A percentile compares a stretch with the other conserved stretches of the same genome.
These are phyloP conservation scores for Fistularia commersonii DNA, from an alignment of 2,797 vertebrate genomes.

Conservation along the genomic window DNA sequence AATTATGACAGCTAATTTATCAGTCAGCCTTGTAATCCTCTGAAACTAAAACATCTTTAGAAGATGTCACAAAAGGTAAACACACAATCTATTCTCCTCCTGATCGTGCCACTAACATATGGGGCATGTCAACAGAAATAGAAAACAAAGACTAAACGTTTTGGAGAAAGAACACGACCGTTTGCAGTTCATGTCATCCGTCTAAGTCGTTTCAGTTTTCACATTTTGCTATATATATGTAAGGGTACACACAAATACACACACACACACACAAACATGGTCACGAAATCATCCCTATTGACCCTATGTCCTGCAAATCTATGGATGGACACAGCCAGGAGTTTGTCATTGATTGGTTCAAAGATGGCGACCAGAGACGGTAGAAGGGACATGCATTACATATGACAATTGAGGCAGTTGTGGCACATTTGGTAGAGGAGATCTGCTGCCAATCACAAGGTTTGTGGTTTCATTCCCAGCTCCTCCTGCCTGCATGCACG, in stretches of 20 bases:
- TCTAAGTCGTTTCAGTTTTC: conserved; percentile 19
- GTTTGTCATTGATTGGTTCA: not conserved
- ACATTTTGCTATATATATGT: not conserved
- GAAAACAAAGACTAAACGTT: conserved; percentile 27
- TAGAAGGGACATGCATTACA: too few relatives aligned
- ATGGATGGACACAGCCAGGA: conserved; percentile 7
- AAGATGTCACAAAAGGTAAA: conserved; percentile 19
- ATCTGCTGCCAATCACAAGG: too few relatives aligned
- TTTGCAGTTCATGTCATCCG: conserved; percentile 12
- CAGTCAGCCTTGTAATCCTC: conserved; percentile 12
- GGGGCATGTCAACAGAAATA: conserved; percentile 12
- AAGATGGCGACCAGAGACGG: too few relatives aligned
- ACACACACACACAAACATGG: conserved; percentile 2
- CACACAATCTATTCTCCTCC: conserved; percentile 7
- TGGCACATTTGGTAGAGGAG: too few relatives aligned
- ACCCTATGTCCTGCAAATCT: conserved; percentile 7
- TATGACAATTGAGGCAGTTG: too few relatives aligned
- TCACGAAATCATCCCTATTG: not conserved
- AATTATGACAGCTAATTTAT: conserved; percentile 28
- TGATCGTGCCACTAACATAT: conserved; percentile 32
- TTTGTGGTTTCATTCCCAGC: too few relatives aligned
- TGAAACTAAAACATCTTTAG: conserved; percentile 1
- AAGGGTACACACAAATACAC: not conserved
- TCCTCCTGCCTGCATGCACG: too few relatives aligned
- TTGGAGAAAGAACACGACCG: conserved; percentile 8